phyloP scores from a whole-genome alignment of 2,797 vertebrate species.

The Pyrocephalus nanus region DNA sequence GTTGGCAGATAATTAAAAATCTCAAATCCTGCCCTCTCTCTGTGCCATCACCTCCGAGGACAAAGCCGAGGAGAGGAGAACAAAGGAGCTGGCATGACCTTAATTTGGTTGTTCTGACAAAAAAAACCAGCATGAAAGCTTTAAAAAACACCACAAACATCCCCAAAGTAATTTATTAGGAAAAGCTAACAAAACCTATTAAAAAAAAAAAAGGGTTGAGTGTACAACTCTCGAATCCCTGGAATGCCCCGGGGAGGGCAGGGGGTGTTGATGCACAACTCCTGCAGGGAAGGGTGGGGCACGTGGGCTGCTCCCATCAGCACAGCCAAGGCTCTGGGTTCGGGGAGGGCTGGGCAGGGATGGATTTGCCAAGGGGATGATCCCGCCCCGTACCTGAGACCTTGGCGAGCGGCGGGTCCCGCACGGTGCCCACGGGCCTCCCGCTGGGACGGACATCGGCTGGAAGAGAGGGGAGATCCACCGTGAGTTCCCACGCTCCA shows the following conservation, averaged over 20 bases:
- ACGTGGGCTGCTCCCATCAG: accelerated
- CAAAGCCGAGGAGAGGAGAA: background rate
- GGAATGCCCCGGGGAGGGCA: background rate
- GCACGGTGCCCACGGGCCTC: slow-evolving; percentile 85
- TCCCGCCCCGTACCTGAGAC: slow-evolving; percentile 78
- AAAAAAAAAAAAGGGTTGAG: no score
- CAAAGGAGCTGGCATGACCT: background rate
- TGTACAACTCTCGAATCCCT: accelerated
- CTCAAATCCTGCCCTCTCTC: background rate
- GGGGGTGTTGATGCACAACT: accelerated
- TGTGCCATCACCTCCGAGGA: background rate
- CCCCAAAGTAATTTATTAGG: background rate
- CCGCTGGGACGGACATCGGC: slow-evolving; percentile 93
- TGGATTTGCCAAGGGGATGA: background rate
- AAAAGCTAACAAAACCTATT: background rate
- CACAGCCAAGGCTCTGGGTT: background rate
- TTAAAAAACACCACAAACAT: background rate
- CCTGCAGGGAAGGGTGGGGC: background rate
- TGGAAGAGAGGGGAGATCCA: slow-evolving; percentile 49
- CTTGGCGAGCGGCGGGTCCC: slow-evolving; percentile 87
- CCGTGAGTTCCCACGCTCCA: background rate
- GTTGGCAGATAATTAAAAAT: background rate
- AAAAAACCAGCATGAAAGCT: accelerated
- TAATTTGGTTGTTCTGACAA: background rate
- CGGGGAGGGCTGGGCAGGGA: background rate